Conservation (phyloP, 2,797 vertebrate genomes). For the Hyperoplus lanceolatus region DNA sequence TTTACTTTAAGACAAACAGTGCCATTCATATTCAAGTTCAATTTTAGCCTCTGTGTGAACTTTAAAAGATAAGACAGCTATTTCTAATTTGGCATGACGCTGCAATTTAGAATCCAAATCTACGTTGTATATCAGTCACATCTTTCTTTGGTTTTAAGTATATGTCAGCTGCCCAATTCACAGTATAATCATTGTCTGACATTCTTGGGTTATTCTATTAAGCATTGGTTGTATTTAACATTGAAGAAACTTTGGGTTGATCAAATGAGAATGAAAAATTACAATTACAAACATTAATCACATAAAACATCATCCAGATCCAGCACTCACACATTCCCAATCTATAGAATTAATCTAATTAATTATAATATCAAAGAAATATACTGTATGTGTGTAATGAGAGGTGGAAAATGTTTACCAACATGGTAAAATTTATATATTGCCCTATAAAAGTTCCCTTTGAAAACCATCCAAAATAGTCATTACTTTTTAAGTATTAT, state of each 20-base stretch:
- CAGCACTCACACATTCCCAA: background rate
- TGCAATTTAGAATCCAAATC: background rate
- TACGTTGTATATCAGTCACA: background rate
- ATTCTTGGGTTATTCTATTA: background rate
- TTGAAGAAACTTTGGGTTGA: background rate
- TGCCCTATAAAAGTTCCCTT: slow-evolving; percentile 15
- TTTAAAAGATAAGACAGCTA: background rate
- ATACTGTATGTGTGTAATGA: background rate
- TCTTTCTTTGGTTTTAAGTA: background rate
- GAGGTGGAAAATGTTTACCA: slow-evolving; percentile 41
- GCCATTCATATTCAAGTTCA: background rate
- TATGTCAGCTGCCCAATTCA: background rate
- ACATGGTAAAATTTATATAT: slow-evolving; percentile 18
- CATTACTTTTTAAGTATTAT: background rate
- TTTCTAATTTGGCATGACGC: background rate
- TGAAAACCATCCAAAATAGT: background rate
- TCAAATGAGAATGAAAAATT: slow-evolving; percentile 14
- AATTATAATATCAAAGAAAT: slow-evolving; percentile 11
- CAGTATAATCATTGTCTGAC: background rate
- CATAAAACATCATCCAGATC: background rate
- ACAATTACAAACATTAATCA: background rate
- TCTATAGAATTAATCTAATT: background rate
- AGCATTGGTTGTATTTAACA: slow-evolving; percentile 26
- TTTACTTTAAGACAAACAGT: background rate
- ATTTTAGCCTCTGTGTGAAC: background rate